Evolutionary conservation across 53 echinoderm and acorn worm species (phyloP), one percentile per base, ranked within the genome.

Genomic region (Mesocentrotus franciscanus): DNA sequence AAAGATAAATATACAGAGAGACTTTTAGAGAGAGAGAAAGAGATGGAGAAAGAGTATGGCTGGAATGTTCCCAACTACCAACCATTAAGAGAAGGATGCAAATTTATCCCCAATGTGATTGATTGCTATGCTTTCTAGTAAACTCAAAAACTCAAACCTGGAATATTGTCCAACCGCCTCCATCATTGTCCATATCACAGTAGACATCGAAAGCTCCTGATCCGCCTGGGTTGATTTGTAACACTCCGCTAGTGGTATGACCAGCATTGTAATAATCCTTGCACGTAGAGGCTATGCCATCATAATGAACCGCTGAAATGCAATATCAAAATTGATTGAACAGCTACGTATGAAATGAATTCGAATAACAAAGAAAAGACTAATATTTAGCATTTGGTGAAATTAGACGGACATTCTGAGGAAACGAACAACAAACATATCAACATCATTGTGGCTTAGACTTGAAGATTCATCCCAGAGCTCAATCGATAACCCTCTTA

Each of bases 151-250:
- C 29, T 85, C 91, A 61, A 22, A 96, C 95, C 94, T 97, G 97
- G 84, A 97, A 94, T 27, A 97, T 56, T 20, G 97, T 97, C 97
- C 97, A 97, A 9, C 97, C 97, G 33, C 97, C 97, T 34, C 97
- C 97, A 60, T 97, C 96, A 7, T 95, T 97, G 68, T 93, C 96
- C 97, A 97, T 97, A 85, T 97, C 97, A 62, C 97, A 97, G 94
- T 96, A 97, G 72, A 97, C 97, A 79, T 97, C 97, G 57, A 97
- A 96, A 33, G 95, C 92, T 15, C 95, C 95, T 20, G 89, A 71
- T 24, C 96, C 94, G 18, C 92, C 96, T 0, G 97, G 97, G 72
- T 97, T 94, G 62, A 97, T 95, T 90, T 97, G 97, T 12, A 97
- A 95, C 22, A 97, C 97, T 8, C 97, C 97, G 89, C 96, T 97